Evolutionary conservation across 2,888 invertebrate species (phyloP).

Genomic region (Thereva nobilitata): DNA sequence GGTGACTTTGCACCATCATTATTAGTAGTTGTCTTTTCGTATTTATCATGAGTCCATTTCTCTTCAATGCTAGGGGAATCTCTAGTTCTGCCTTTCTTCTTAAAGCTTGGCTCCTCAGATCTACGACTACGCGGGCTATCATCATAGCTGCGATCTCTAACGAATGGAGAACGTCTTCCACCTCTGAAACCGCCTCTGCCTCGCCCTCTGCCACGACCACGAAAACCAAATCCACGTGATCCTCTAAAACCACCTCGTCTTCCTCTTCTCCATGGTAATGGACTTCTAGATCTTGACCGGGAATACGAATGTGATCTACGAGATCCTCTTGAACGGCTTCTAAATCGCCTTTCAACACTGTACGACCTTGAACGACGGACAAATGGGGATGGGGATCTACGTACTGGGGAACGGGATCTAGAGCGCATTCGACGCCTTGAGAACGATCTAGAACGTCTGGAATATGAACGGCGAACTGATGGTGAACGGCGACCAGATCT

Average conservation of each 20-base stretch:
- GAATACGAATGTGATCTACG: slow-evolving; percentile 48
- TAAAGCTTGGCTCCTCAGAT: slow-evolving; percentile 13
- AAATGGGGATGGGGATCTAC: slow-evolving; percentile 17
- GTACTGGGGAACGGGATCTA: slow-evolving; percentile 39
- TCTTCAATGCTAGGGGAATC: slow-evolving; percentile 50
- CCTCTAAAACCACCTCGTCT: slow-evolving; percentile 48
- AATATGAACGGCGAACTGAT: slow-evolving; percentile 52
- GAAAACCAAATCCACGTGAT: slow-evolving; percentile 63
- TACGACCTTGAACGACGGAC: slow-evolving; percentile 29
- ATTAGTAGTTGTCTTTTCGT: slow-evolving; percentile 54
- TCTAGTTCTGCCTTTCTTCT: slow-evolving; percentile 8
- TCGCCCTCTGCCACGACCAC: slow-evolving; percentile 61
- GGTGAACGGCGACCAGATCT: slow-evolving; percentile 37
- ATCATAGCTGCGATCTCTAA: slow-evolving; percentile 42
- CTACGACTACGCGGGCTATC: slow-evolving; percentile 10
- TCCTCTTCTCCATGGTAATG: slow-evolving; percentile 36
- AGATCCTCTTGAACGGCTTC: slow-evolving; percentile 44
- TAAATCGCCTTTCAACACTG: slow-evolving; percentile 44
- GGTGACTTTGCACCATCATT: slow-evolving; percentile 47
- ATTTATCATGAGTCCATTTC: slow-evolving; percentile 62
- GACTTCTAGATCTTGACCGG: slow-evolving; percentile 46
- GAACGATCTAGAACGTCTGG: slow-evolving; percentile 60
- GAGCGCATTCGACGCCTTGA: slow-evolving; percentile 38
- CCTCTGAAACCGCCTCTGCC: slow-evolving; percentile 50
- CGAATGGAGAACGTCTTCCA: slow-evolving; percentile 43